phyloP scores from a whole-genome alignment of 2,888 invertebrate species.

The Drosophila paranaensis region DNA sequence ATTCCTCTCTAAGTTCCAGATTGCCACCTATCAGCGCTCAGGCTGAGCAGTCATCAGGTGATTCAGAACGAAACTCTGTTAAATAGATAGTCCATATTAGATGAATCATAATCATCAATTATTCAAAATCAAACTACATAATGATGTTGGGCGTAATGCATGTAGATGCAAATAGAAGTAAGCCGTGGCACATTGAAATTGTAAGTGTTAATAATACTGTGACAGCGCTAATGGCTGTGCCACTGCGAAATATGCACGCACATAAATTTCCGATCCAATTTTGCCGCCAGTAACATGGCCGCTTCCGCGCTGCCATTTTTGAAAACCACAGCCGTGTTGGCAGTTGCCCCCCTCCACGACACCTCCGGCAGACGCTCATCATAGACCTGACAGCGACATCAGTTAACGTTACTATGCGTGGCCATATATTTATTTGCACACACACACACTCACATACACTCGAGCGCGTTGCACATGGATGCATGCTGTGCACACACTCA shows the following conservation, averaged over 20 bases:
- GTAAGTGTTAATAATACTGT: slow-evolving; percentile 40
- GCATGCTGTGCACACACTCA: slow-evolving; percentile 31
- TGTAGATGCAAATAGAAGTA: neutral
- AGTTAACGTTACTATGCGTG: slow-evolving; percentile 63
- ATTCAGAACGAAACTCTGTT: too few species aligned
- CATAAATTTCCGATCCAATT: slow-evolving; percentile 69
- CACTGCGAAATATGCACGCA: slow-evolving; percentile 61
- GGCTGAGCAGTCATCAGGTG: too few species aligned
- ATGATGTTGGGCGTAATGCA: neutral
- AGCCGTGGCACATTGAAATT: neutral
- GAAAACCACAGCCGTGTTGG: slow-evolving; percentile 52
- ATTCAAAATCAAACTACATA: neutral
- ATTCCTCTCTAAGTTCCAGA: too few species aligned
- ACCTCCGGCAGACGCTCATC: slow-evolving; percentile 31
- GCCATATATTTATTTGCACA: slow-evolving; percentile 50
- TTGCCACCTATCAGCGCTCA: too few species aligned
- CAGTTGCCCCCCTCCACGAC: neutral
- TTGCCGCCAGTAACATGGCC: slow-evolving; percentile 39
- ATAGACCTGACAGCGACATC: slow-evolving; percentile 58
- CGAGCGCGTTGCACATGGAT: slow-evolving; percentile 30
- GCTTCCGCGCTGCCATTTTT: slow-evolving; percentile 53
- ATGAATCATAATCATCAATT: neutral
- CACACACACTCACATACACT: slow-evolving; percentile 14
- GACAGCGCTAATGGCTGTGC: slow-evolving; percentile 34
- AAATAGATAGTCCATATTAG: neutral